Base-by-base conservation (phyloP, 2,113 vertebrate genomes). In the Struthio camelus region DNA sequence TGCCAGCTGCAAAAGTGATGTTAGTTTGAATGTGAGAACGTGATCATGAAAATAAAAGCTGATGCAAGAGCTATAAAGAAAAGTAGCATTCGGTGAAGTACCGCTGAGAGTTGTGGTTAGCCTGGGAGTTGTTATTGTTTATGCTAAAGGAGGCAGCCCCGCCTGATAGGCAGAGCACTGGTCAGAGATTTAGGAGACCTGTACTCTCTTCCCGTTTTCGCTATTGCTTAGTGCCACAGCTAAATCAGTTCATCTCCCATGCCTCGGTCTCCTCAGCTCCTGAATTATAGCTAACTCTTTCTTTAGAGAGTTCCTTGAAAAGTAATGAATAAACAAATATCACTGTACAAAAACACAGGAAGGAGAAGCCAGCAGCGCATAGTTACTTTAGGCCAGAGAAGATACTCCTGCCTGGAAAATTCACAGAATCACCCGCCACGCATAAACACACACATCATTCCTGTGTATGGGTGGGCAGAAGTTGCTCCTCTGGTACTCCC, bases 21-120 rank as follows among this genome's bases (percentile, higher is more conserved):
- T 72, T 89, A 44, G 51, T 71, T 89, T 81, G 69, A 51, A 62
- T 36, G 69, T 89, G 88, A 94, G 83, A 92, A 93, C 77, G 92
- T 44, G 14, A 40, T 79, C 65, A 89, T 61, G 84, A 92, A 81
- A 90, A 67, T 61, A 83, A 92, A 96, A 90, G 50, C 7, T 79
- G n/a, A 69, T 83, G 20, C 38, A 84, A 81, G 38, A 79, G 32
- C 73, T 78, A 30, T 62, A 22, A 81, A 66, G 76, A 78, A 80
- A 86, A 87, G 50, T 56, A 72, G 15, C 36, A 65, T 76, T 92
- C 56, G 27, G n/a, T 93, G 65, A 79, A 88, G 62, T 76, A 69
- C 15, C 56, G 23, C 28, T 40, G 46, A 75, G 76, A 85, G 20
- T 11, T 95, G 46, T 0, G 2, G 72, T 88, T 93, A 92, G 42